Evolutionary conservation across 2,888 invertebrate genomes (phyloP).

Genomic region (Achlya flavicornis): DNA sequence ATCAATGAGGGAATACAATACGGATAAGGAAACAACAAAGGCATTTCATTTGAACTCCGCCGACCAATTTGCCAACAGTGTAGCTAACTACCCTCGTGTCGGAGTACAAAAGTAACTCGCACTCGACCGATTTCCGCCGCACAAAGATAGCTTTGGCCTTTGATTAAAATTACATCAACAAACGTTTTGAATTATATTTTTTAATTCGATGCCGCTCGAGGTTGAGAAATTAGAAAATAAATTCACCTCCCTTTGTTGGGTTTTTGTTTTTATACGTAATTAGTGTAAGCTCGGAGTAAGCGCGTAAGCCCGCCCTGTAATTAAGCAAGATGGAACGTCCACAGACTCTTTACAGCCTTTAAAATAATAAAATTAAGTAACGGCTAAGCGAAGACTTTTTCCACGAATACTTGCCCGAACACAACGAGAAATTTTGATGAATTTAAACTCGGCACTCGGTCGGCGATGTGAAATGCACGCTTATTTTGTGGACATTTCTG

Average conservation of each 20-base stretch:
- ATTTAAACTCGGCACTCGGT: constrained; percentile 31
- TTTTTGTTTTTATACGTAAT: constrained; percentile 79
- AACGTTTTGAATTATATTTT: constrained; percentile 65
- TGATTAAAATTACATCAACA: constrained; percentile 57
- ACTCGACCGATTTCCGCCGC: constrained; percentile 22
- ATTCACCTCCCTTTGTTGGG: constrained; percentile 66
- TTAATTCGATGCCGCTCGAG: constrained; percentile 60
- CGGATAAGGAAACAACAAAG: constrained; percentile 6
- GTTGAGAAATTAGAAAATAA: constrained; percentile 76
- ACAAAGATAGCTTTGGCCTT: constrained; percentile 38
- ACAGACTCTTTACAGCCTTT: constrained; percentile 61
- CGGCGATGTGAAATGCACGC: constrained; percentile 25
- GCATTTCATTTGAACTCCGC: constrained; percentile 2
- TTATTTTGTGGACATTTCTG: constrained; percentile 35
- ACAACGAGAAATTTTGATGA: constrained; percentile 39
- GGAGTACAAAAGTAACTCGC: constrained; percentile 10
- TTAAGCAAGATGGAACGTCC: constrained; percentile 73
- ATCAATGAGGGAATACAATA: neutral
- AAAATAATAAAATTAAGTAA: constrained; percentile 70
- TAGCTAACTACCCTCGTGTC: constrained; percentile 7
- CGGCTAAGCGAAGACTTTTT: constrained; percentile 45
- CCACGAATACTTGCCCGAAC: constrained; percentile 20
- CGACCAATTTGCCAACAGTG: constrained; percentile 3
- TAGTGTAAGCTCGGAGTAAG: constrained; percentile 68
- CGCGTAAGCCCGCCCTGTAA: constrained; percentile 66